Base-by-base conservation (phyloP, 2,888 invertebrate species). In the Magallana nippona region DNA sequence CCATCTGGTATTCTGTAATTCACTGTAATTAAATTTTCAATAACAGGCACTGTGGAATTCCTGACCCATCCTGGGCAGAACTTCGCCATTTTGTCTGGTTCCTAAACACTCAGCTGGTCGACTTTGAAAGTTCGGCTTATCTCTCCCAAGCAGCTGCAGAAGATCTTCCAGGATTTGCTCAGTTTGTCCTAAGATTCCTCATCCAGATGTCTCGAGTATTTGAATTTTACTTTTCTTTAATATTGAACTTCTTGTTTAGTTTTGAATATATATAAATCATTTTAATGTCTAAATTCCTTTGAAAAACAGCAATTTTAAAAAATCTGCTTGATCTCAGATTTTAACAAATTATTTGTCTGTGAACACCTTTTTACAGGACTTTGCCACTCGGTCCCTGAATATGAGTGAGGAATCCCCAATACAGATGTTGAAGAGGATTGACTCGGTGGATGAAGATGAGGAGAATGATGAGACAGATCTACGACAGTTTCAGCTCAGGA, bases 81-180 rank as follows among this genome's bases (percentile, higher is more conserved):
- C 80, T 93, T 58, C 84, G 87, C n/a, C 91, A 92, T 87, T 93
- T 92, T 89, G 89, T 91, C 3, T 84, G 85, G 77, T 93, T 93
- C 83, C 89, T 92, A 17, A 90, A 92, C 88, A 87, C 87, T n/a
- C 93, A 93, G 85, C 89, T 93, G 63, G 27, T 77, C 63, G 88
- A 90, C 83, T 91, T 88, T 87, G 92, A 92, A 83, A 84, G 80
- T 10, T 91, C 90, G 8, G 85, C 80, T n/a, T 92, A 90, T 87
- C 90, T 91, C 82, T 77, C 87, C 55, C 78, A 77, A n/a, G 84
- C 84, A 19, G 82, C 88, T 10, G 84, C 85, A n/a, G 86, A 89
- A 44, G 89, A 88, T 78, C 83, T 93, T n/a, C 92, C 92, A 27
- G 92, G 91, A 27, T 91, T 91, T 85, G 80, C 87, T 19, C 83